Conservation (phyloP, 2,113 vertebrate species). For the Lycaon pictus region DNA sequence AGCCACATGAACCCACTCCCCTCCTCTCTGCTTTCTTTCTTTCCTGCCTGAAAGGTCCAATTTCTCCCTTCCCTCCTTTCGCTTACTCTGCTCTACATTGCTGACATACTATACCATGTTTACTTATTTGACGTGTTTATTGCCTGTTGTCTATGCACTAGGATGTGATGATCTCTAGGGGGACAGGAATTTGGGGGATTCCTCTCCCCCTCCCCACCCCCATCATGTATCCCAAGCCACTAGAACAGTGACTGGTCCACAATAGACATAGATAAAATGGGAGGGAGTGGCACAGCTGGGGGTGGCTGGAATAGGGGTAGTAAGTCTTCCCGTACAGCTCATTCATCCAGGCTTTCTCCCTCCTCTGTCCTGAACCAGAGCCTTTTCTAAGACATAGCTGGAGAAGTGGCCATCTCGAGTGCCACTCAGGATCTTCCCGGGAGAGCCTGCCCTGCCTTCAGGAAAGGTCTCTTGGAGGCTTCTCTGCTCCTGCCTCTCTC, state of each 20-base stretch:
- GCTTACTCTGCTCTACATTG: not conserved
- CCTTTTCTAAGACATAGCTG: conserved; percentile 30
- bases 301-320: no score
- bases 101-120: not conserved
- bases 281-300: not conserved
- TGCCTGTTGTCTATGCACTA: not conserved
- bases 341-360: not conserved
- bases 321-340: not conserved
- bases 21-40: not conserved
- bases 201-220: not conserved
- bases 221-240: not conserved
- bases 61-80: not conserved
- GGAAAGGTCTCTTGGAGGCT: not conserved
- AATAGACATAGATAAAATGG: not conserved
- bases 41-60: not conserved
- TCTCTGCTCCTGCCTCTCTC: not conserved
- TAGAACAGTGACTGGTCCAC: not conserved
- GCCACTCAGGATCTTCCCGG: not conserved
- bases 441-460: not conserved
- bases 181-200: not conserved
- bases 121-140: not conserved
- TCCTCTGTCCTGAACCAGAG: not conserved
- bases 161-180: not conserved
- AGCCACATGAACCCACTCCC: not conserved
- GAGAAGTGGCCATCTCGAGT: not conserved